Conservation (phyloP, 2,113 vertebrate species). For the Grantiella picta region DNA sequence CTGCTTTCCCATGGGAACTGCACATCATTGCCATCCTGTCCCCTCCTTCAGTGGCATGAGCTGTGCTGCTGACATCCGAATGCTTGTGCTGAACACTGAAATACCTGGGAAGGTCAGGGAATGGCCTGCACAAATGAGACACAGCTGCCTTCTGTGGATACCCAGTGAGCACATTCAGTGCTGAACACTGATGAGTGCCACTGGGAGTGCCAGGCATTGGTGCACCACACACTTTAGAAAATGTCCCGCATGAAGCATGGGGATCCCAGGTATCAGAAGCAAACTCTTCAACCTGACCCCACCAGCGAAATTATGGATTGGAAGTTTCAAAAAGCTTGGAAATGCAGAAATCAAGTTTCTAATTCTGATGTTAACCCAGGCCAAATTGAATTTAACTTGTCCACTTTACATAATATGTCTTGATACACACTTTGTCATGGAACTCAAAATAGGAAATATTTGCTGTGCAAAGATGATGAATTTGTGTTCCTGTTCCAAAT, state of each 20-base stretch:
- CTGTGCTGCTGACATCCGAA: not conserved
- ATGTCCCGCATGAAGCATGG: not conserved
- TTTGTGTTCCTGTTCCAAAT: not conserved
- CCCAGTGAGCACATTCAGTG: not conserved
- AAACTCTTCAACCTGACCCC: not conserved
- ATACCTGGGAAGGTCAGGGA: not conserved
- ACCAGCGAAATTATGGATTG: not conserved
- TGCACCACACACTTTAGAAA: fast-evolving
- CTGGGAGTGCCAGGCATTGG: fast-evolving
- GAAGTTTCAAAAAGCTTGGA: not conserved
- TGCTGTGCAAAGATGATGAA: not conserved
- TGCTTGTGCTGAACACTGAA: not conserved
- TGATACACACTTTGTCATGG: not conserved
- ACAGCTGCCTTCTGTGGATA: not conserved
- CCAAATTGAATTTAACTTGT: not conserved
- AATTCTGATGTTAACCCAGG: not conserved
- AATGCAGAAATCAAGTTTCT: not conserved
- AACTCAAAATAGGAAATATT: not conserved
- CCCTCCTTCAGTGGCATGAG: fast-evolving
- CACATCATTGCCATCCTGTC: not conserved
- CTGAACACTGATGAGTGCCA: not conserved
- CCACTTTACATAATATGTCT: not conserved
- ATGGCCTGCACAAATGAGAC: not conserved
- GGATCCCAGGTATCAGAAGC: not conserved
- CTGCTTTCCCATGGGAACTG: not conserved